Base-by-base conservation (phyloP, 2,797 vertebrate species). In the Takifugu rubripes region DNA sequence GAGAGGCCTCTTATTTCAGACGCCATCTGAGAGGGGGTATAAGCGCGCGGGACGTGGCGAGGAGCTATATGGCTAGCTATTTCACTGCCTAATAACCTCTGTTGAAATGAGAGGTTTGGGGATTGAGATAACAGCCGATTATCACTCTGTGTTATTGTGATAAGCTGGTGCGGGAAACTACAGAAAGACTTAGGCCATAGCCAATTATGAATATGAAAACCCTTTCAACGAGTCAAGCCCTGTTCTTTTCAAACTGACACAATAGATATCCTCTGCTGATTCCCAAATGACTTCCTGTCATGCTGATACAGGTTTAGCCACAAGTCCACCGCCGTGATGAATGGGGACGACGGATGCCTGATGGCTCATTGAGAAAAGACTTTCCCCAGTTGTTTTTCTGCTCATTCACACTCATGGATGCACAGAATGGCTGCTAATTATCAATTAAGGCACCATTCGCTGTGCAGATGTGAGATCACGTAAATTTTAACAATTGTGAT, bases 101-200 rank as follows among this genome's bases (percentile, higher is more conserved):
- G 77, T 59, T 83, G 79, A 84, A 89, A 83, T 81, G 70, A 83
- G 76, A 79, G 75, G 86, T 87, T 86, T 78, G 81, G 76, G 72
- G 79, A 82, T 84, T 82, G 84, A 81, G 87, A 90, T 88, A 87
- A 82, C 81, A 78, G 74, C 66, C 25, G 81, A 87, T 87, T 79
- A 89, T 88, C 85, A 68, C 63, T 75, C 79, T 87, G 84, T 65
- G 70, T 81, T 80, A 75, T 79, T 83, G 75, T 83, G 85, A 86
- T 87, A 86, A 88, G 80, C 75, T 25, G 25, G 77, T 76, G 82
- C 74, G 80, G 82, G 79, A 87, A 84, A 79, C 75, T 62, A 81
- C 68, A 68, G 68, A 72, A 72, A 79, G 73, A 86, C 76, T 82
- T 64, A 61, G 64, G 70, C 73, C 76, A 79, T 59, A 66, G 72